phyloP scores from a whole-genome alignment of 2,113 vertebrate species.

The Dromas ardeola region DNA sequence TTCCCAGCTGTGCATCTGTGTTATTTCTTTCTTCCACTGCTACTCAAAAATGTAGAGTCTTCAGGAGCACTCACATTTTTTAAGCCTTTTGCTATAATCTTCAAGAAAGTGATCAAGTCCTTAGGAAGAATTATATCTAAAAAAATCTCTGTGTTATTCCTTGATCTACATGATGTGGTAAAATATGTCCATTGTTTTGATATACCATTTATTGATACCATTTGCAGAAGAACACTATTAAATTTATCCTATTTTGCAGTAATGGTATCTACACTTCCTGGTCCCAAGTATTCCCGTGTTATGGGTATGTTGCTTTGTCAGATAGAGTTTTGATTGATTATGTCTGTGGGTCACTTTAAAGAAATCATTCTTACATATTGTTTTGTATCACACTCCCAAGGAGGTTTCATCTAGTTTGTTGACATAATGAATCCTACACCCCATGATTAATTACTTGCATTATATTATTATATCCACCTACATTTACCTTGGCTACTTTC shows the following conservation, averaged over 20 bases:
- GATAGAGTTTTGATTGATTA: constrained; percentile 48
- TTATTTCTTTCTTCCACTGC: neutral
- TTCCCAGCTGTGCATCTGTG: neutral
- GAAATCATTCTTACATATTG: constrained; percentile 54
- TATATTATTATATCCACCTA: constrained; percentile 52
- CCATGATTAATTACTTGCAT: constrained; percentile 57
- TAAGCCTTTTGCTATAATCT: neutral
- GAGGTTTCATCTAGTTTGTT: constrained; percentile 64
- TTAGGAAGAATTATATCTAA: neutral
- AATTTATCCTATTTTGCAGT: neutral
- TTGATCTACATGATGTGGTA: neutral
- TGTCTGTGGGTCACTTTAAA: constrained; percentile 46
- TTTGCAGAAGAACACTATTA: neutral
- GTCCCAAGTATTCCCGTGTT: neutral
- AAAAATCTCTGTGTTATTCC: neutral
- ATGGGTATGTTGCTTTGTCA: neutral
- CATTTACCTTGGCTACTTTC: constrained; percentile 23
- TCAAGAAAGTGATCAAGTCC: neutral
- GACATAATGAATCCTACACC: constrained; percentile 56
- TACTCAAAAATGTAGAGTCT: neutral
- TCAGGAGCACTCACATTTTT: neutral
- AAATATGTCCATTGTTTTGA: neutral
- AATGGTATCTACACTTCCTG: neutral
- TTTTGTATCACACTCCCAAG: constrained; percentile 52
- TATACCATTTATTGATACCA: neutral